These are phyloP conservation scores for Dendrolimus pini DNA, from an alignment of 2,888 invertebrate genomes.

Conservation along the genomic window DNA sequence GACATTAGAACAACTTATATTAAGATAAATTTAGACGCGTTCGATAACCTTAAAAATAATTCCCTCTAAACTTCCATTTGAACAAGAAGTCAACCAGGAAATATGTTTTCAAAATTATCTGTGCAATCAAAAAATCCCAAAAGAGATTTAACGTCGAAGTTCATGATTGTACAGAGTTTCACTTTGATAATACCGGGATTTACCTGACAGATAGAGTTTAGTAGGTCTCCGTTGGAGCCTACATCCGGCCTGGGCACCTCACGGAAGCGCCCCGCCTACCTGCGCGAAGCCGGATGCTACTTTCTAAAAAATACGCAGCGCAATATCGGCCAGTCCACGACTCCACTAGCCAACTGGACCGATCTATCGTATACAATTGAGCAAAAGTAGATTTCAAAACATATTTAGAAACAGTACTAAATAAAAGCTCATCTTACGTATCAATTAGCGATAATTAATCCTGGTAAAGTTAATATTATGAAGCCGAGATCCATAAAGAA, in stretches of 20 bases:
- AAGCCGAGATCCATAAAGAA: no score
- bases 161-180: background rate
- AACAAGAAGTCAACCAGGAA: no score
- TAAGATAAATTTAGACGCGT: no score
- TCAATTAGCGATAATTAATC: no score
- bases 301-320: slow-evolving; percentile 66
- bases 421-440: no score
- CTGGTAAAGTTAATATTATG: no score
- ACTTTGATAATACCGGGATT: background rate
- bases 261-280: slow-evolving; percentile 60
- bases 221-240: slow-evolving; percentile 41
- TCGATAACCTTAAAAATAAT: no score
- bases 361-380: background rate
- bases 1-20: no score
- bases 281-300: slow-evolving; percentile 62
- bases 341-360: background rate
- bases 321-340: slow-evolving; percentile 5
- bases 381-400: background rate
- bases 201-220: slow-evolving; percentile 25
- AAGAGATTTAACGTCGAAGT: no score
- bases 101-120: no score
- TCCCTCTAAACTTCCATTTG: no score
- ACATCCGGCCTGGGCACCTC: slow-evolving; percentile 49
- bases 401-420: background rate
- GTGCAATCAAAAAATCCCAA: no score